Evolutionary conservation across 92 coral and sea anemone species (phyloP), one percentile per base, ranked within the genome.

Genomic region (Zoanthus gigantus): DNA sequence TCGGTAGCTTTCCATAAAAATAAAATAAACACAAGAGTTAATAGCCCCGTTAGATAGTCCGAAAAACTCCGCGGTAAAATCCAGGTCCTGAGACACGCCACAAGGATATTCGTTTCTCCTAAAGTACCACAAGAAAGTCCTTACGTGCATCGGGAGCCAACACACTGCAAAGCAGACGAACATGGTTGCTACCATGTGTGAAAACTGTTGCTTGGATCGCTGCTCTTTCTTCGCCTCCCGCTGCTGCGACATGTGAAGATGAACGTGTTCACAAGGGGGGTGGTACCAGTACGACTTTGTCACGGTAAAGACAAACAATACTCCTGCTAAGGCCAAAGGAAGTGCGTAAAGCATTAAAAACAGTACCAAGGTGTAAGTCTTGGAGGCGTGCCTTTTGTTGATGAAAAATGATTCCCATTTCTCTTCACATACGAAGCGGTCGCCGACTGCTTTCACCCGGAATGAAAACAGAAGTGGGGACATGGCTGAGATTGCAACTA

Each of bases 101-200:
- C 85, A 81, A 0, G 85, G 85, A 32, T 81, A 81, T 14, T 67
- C 75, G 23, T 46, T 29, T 31, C 60, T 81, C 23, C 75, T 69
- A 14, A 81, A 81, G 15, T 81, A 68, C 85, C 85, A 81, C 74
- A 81, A 34, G 47, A 81, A 81, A 32, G 85, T 81, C 29, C 76
- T 75, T 32, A 81, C 85, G 53, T 81, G 85, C 85, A 81, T 81
- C 16, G 85, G 85, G 11, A 81, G 85, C 85, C 85, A 81, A 28
- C 85, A 81, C n/a, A 81, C n/a, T 6, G 85, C 85, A 81, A 81
- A 81, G 75, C 85, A 81, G 9, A 50, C 74, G 5, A 68, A 71
- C 73, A 81, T 68, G 46, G 47, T 47, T 18, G 85, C 85, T 11
- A 81, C 85, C 85, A 81, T 81, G 74, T 81, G 44, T 2, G 74